These are phyloP conservation scores for Nannospalax galili DNA, from an alignment of 2,113 vertebrate genomes.

Conservation along the genomic window DNA sequence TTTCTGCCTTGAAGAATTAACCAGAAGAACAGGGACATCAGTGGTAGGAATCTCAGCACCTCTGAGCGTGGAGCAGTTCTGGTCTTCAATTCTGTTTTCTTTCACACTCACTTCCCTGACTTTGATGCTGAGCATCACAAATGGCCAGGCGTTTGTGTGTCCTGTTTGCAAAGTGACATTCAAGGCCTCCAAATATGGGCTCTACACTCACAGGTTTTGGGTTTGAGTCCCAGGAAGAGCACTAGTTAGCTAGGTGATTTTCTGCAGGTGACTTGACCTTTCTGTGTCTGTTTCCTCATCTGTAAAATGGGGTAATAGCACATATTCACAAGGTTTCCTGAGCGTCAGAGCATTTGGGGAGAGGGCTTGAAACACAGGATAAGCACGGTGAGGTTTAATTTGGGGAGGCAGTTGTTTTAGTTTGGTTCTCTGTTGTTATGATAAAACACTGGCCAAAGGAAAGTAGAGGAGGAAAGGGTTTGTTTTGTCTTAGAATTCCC, in stretches of 20 bases:
- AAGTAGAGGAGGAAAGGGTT: no score
- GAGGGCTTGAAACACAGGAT: background rate
- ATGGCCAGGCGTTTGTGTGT: no score
- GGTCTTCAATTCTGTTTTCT: background rate
- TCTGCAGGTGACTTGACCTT: background rate
- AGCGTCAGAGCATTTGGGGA: background rate
- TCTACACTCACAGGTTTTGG: accelerated
- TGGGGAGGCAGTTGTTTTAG: no score
- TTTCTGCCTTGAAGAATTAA: conserved; percentile 46
- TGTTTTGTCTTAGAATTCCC: no score
- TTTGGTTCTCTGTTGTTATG: no score
- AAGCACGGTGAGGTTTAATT: background rate
- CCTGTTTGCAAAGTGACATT: background rate
- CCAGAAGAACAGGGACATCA: conserved; percentile 8
- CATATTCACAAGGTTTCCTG: accelerated
- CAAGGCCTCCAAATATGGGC: background rate
- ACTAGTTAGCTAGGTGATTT: background rate
- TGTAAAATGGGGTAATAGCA: background rate
- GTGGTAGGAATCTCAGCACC: background rate
- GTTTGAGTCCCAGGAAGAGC: background rate
- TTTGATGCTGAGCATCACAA: background rate
- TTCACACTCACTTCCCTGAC: background rate
- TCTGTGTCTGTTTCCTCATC: background rate
- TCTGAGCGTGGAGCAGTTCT: background rate
- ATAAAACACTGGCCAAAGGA: no score